Evolutionary conservation across 2,888 invertebrate species (phyloP).

Genomic region (Aphelenchoides bicaudatus): DNA sequence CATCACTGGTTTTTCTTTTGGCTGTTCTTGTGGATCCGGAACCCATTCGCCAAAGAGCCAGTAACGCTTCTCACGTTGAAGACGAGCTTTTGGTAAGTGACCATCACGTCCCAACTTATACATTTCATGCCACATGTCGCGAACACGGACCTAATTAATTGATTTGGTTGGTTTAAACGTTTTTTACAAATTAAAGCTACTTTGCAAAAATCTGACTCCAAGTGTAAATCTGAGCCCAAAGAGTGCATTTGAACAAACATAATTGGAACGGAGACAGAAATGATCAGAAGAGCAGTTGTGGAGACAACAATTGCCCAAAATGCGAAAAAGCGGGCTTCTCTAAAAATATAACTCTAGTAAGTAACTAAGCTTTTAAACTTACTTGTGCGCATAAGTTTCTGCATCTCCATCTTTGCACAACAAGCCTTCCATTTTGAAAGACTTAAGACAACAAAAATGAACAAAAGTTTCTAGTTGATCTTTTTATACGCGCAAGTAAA

Average conservation of each 20-base stretch:
- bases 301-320: conserved; percentile 34
- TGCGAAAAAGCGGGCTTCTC: conserved; percentile 31
- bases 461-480: too few relatives aligned
- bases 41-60: conserved; percentile 42
- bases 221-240: conserved; percentile 27
- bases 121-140: conserved; percentile 53
- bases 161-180: too few relatives aligned
- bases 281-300: conserved; percentile 29
- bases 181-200: too few relatives aligned
- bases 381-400: conserved; percentile 23
- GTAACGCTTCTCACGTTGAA: conserved; percentile 28
- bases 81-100: conserved; percentile 16
- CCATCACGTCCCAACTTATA: conserved; percentile 31
- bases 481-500: too few relatives aligned
- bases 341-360: conserved; percentile 21
- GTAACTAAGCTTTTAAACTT: conserved; percentile 15
- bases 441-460: too few relatives aligned
- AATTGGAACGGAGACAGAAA: conserved; percentile 30
- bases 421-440: conserved; percentile 13
- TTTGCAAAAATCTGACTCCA: conserved; percentile 43
- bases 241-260: conserved; percentile 30
- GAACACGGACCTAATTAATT: too few relatives aligned
- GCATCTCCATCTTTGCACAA: conserved; percentile 11
- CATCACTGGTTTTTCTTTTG: neutral
- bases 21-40: conserved; percentile 18